Conservation (phyloP, 2,113 vertebrate genomes). For the Caloenas nicobarica region DNA sequence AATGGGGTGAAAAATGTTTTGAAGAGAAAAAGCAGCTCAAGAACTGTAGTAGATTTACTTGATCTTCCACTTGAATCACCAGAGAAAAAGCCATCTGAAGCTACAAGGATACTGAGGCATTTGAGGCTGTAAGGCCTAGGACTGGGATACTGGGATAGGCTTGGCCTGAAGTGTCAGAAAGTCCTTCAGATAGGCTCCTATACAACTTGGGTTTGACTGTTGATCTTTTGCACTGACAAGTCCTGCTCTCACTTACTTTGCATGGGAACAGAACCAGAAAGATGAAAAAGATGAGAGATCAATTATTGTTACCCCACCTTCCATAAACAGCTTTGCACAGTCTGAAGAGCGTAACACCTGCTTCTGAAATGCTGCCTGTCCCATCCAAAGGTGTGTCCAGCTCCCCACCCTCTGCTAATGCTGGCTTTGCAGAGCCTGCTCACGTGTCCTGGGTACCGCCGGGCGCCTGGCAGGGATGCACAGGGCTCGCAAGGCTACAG, state of each 20-base stretch:
- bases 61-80: background rate
- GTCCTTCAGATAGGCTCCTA: background rate
- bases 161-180: background rate
- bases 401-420: background rate
- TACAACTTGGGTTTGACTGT: background rate
- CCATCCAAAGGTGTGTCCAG: background rate
- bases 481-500: background rate
- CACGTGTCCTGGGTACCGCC: background rate
- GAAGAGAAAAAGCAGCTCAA: background rate
- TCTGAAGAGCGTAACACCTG: background rate
- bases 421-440: background rate
- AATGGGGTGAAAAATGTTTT: rapidly evolving
- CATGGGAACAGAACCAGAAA: background rate
- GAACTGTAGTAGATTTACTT: background rate
- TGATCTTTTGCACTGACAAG: background rate
- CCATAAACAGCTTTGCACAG: background rate
- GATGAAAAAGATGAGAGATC: background rate
- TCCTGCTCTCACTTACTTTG: background rate
- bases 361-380: background rate
- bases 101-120: background rate
- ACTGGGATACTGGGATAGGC: background rate
- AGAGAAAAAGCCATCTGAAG: background rate
- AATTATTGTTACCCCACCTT: background rate
- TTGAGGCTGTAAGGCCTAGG: background rate
- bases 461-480: background rate